Conservation (phyloP, 2,888 invertebrate genomes). For the Temnothorax rugatulus region DNA sequence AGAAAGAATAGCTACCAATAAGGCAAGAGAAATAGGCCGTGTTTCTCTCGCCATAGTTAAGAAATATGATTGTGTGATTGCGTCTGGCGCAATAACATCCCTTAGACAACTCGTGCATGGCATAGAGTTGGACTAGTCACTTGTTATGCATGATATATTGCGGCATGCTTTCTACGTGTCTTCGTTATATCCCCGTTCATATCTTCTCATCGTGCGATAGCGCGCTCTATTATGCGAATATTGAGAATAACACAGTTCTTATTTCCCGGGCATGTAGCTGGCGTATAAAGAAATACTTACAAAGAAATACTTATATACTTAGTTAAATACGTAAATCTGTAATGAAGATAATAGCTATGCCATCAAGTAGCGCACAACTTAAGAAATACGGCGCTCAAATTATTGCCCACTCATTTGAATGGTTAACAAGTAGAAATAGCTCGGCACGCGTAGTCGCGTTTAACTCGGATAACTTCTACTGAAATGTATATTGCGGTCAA, state of each 20-base stretch:
- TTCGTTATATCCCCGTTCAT: slow-evolving; percentile 81
- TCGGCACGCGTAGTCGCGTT: neutral
- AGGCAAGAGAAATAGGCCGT: slow-evolving; percentile 47
- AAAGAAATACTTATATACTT: neutral
- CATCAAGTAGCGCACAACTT: neutral
- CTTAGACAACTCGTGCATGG: slow-evolving; percentile 75
- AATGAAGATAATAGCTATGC: neutral
- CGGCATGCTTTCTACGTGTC: slow-evolving; percentile 83
- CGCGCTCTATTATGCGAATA: slow-evolving; percentile 75
- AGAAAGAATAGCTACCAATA: slow-evolving; percentile 38
- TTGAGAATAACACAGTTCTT: slow-evolving; percentile 73
- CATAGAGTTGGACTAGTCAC: slow-evolving; percentile 77
- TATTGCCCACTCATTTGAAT: neutral
- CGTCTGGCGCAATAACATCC: slow-evolving; percentile 72
- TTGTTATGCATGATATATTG: slow-evolving; percentile 83
- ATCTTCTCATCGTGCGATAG: slow-evolving; percentile 74
- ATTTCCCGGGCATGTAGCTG: neutral
- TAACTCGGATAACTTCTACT: slow-evolving; percentile 51
- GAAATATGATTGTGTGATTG: slow-evolving; percentile 77
- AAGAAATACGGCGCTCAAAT: neutral
- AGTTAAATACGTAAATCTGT: neutral
- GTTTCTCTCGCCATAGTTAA: slow-evolving; percentile 62
- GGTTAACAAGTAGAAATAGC: slow-evolving; percentile 17
- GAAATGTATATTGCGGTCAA: slow-evolving; percentile 50
- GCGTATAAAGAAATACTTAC: neutral